Evolutionary conservation across 1,140 invertebrate genomes (phyloP).

Genomic region (Littorina saxatilis): DNA sequence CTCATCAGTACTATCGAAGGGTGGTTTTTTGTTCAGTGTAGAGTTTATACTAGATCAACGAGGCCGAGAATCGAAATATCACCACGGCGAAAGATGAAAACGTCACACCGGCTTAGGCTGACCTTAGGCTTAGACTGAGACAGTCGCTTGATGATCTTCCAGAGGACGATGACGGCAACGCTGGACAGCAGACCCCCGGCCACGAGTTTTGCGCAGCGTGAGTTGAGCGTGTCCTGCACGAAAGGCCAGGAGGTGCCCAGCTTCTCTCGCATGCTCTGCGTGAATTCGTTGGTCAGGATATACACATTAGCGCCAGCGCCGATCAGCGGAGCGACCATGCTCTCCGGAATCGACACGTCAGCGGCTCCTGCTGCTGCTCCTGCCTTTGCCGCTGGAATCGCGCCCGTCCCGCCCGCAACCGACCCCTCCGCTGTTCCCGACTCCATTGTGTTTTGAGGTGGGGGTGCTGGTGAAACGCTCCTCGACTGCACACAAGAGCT

Average conservation of each 20-base stretch:
- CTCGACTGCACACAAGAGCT: too few species aligned
- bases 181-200: slow-evolving; percentile 27
- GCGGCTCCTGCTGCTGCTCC: background rate
- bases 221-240: background rate
- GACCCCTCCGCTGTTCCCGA: background rate
- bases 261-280: slow-evolving; percentile 21
- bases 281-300: slow-evolving; percentile 17
- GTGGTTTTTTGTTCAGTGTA: too few species aligned
- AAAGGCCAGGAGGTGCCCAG: slow-evolving; percentile 17
- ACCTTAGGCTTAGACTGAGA: background rate
- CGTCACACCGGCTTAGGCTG: too few species aligned
- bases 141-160: slow-evolving; percentile 17
- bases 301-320: slow-evolving; percentile 15
- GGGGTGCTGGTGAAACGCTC: too few species aligned
- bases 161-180: slow-evolving; percentile 22
- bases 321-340: slow-evolving; percentile 9
- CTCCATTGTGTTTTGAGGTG: background rate
- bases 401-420: background rate
- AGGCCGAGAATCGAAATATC: too few species aligned
- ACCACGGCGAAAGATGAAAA: too few species aligned
- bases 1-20: too few species aligned
- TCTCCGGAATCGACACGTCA: background rate
- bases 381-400: too few species aligned
- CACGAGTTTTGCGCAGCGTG: slow-evolving; percentile 15
- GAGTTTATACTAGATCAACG: too few species aligned